Conservation (phyloP, 2,888 invertebrate species). For the Gasteruption jaculator region DNA sequence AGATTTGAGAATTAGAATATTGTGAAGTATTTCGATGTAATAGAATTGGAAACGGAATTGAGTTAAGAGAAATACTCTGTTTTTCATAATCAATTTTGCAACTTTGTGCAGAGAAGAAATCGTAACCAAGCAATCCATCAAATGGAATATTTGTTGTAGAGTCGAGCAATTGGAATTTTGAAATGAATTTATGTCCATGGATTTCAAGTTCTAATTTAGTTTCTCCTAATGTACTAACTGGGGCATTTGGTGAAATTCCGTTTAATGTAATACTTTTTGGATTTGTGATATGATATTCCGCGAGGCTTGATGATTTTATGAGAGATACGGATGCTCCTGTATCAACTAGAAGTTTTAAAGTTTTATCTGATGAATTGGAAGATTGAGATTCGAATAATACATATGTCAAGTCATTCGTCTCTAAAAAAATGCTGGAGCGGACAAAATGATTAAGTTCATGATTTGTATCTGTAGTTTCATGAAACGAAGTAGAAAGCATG, state of each 20-base stretch:
- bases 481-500: no score
- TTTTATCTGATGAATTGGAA: neutral
- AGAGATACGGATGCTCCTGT: conserved; percentile 15
- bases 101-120: conserved; percentile 9
- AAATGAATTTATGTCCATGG: conserved; percentile 1
- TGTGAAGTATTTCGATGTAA: conserved; percentile 7
- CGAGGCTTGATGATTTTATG: conserved; percentile 9
- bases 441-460: no score
- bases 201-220: neutral
- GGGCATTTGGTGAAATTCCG: conserved; percentile 6
- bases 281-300: neutral
- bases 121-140: conserved; percentile 15
- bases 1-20: neutral
- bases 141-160: conserved; percentile 10
- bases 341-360: conserved; percentile 14
- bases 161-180: conserved; percentile 8
- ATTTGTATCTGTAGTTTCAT: no score
- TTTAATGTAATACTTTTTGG: neutral
- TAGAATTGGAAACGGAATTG: conserved; percentile 1
- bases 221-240: no score
- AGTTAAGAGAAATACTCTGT: conserved; percentile 4
- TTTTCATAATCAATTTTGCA: conserved; percentile 1
- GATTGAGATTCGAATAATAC: conserved; percentile 1
- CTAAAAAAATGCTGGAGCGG: no score
- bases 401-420: conserved; percentile 7